These are phyloP conservation scores for Prosopocoilus inquinatus DNA, from an alignment of 2,888 invertebrate genomes.

Conservation along the genomic window DNA sequence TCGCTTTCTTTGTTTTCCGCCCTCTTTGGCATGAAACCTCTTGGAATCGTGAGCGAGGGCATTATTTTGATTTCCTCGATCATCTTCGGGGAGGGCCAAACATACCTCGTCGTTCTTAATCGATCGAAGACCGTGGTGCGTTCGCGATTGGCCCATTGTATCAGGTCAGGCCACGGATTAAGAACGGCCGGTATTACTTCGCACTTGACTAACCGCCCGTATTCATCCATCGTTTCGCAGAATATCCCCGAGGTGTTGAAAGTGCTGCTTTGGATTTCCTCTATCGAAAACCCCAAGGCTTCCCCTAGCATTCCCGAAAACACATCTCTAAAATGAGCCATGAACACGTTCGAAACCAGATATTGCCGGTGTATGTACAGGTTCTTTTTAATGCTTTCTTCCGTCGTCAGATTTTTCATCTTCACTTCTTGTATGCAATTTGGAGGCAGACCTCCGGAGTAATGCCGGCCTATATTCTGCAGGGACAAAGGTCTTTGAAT, in stretches of 20 bases:
- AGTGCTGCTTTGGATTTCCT: slow-evolving; percentile 56
- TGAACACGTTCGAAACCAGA: slow-evolving; percentile 66
- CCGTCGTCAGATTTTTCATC: slow-evolving; percentile 41
- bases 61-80: slow-evolving; percentile 63
- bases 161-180: slow-evolving; percentile 72
- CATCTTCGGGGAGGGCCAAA: slow-evolving; percentile 71
- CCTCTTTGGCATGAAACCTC: slow-evolving; percentile 65
- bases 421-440: slow-evolving; percentile 55
- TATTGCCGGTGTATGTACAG: slow-evolving; percentile 48
- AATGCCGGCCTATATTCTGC: slow-evolving; percentile 47
- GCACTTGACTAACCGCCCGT: slow-evolving; percentile 53
- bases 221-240: slow-evolving; percentile 54
- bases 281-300: slow-evolving; percentile 58
- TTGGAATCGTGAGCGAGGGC: slow-evolving; percentile 69
- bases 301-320: slow-evolving; percentile 61
- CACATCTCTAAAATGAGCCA: slow-evolving; percentile 63
- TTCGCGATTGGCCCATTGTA: slow-evolving; percentile 64
- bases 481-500: slow-evolving; percentile 59
- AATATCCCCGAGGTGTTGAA: slow-evolving; percentile 68
- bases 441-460: slow-evolving; percentile 55
- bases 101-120: slow-evolving; percentile 57
- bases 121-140: slow-evolving; percentile 58
- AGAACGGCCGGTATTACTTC: slow-evolving; percentile 71
- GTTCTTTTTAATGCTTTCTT: slow-evolving; percentile 31
- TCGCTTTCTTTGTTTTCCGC: slow-evolving; percentile 61